A percentile compares a stretch with the other conserved stretches of the same genome.
These are phyloP conservation scores for Holothuria leucospilota DNA, from an alignment of 53 echinoderm and acorn worm genomes.

Conservation along the genomic window DNA sequence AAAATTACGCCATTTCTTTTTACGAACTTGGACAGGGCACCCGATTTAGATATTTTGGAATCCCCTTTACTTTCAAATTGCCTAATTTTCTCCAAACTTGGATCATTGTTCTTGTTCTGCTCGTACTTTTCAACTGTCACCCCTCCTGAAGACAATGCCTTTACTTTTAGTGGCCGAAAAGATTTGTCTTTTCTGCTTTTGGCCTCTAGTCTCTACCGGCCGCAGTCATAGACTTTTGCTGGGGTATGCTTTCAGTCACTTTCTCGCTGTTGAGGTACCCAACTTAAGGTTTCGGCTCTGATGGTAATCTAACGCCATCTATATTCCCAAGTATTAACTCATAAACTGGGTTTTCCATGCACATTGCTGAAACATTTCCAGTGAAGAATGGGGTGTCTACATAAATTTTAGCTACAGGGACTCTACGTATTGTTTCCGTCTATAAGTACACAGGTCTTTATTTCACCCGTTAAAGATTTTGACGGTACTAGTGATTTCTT, in stretches of 20 bases:
- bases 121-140: constrained; percentile 2
- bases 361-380: not conserved
- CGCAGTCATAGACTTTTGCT: not conserved
- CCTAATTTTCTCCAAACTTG: not conserved
- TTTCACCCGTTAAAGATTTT: not conserved
- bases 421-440: constrained; percentile 19
- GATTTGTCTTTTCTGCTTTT: constrained; percentile 10
- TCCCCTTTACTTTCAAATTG: constrained; percentile 4
- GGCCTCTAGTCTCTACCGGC: constrained; percentile 41
- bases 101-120: constrained; percentile 23
- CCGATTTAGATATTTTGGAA: not conserved
- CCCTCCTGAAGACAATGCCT: not conserved
- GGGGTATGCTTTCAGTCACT: too few relatives aligned
- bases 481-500: not conserved
- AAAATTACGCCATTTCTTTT: not conserved
- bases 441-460: not conserved
- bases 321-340: constrained; percentile 28
- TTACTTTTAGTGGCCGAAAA: not conserved
- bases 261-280: too few relatives aligned
- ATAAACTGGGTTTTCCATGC: constrained; percentile 21
- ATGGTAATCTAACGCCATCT: constrained; percentile 8
- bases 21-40: not conserved
- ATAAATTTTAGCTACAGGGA: not conserved
- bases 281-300: not conserved
- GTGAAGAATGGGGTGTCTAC: constrained; percentile 21